Evolutionary conservation across 2,888 invertebrate species (phyloP).

Genomic region (Ophonus ardosiacus): DNA sequence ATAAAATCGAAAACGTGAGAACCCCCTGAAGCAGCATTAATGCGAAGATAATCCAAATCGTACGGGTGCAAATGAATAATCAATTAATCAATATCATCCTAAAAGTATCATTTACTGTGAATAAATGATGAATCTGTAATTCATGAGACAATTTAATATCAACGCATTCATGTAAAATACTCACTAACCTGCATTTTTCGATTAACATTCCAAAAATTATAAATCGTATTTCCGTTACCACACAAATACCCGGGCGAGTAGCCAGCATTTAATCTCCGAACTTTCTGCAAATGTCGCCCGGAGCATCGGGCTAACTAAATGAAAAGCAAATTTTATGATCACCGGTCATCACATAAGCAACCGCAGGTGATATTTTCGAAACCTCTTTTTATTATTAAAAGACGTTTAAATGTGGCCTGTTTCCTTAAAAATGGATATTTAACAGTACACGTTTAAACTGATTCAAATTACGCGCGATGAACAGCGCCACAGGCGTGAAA

Average conservation of each 20-base stretch:
- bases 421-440: slow-evolving; percentile 47
- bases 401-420: slow-evolving; percentile 34
- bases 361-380: slow-evolving; percentile 50
- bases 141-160: slow-evolving; percentile 10
- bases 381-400: slow-evolving; percentile 48
- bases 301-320: slow-evolving; percentile 26
- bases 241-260: slow-evolving; percentile 18
- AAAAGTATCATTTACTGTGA: slow-evolving; percentile 17
- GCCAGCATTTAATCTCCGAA: slow-evolving; percentile 28
- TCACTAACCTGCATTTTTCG: slow-evolving; percentile 21
- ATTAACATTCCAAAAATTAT: slow-evolving; percentile 46
- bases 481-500: slow-evolving; percentile 34
- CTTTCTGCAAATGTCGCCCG: slow-evolving; percentile 39
- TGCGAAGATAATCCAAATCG: not conserved
- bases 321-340: slow-evolving; percentile 45
- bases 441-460: slow-evolving; percentile 45
- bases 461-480: slow-evolving; percentile 30
- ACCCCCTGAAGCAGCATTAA: not conserved
- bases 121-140: slow-evolving; percentile 41
- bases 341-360: slow-evolving; percentile 41
- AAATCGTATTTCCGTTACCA: slow-evolving; percentile 7
- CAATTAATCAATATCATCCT: not conserved
- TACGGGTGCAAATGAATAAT: not conserved
- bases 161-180: slow-evolving; percentile 24
- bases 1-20: not conserved